Percentiles rank a stretch among this genome's conserved stretches.
Evolutionary conservation across 2,797 vertebrate genomes (phyloP).

Genomic region (Gobionotothen gibberifrons): DNA sequence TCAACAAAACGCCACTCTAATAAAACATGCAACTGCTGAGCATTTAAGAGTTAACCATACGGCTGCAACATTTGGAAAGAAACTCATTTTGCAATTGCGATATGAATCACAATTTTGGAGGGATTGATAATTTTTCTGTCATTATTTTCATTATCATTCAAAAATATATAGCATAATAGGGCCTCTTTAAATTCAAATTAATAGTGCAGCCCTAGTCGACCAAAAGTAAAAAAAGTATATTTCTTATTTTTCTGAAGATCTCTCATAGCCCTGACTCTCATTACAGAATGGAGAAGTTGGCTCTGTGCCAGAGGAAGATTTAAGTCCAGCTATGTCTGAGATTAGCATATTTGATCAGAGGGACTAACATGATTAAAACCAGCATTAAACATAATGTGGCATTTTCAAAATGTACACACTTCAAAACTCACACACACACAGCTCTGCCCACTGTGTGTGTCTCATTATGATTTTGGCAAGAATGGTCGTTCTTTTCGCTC

Average conservation of each 20-base stretch:
- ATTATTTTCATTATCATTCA: no score
- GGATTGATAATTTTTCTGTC: no score
- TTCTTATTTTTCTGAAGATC: slow-evolving; percentile 6
- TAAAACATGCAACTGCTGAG: slow-evolving; percentile 6
- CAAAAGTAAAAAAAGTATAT: background rate
- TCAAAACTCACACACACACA: background rate
- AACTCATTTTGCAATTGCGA: no score
- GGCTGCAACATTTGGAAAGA: no score
- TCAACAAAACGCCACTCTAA: background rate
- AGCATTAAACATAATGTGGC: slow-evolving; percentile 37
- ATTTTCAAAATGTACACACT: slow-evolving; percentile 8
- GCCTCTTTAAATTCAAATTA: no score
- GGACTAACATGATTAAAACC: slow-evolving; percentile 52
- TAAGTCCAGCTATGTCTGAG: slow-evolving; percentile 28
- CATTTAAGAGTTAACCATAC: background rate
- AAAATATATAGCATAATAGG: no score
- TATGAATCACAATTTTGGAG: no score
- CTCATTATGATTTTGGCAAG: slow-evolving; percentile 49
- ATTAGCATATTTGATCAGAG: slow-evolving; percentile 46
- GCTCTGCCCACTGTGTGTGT: slow-evolving; percentile 2
- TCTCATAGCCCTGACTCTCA: slow-evolving; percentile 19
- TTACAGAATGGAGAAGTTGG: slow-evolving; percentile 12
- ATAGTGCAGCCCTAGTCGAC: no score
- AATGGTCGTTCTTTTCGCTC: slow-evolving; percentile 32
- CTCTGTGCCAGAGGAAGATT: slow-evolving; percentile 24